A percentile compares a stretch with the other conserved stretches of the same genome.
Conservation (phyloP, 2,797 vertebrate genomes). For the Sebastes itinus region DNA sequence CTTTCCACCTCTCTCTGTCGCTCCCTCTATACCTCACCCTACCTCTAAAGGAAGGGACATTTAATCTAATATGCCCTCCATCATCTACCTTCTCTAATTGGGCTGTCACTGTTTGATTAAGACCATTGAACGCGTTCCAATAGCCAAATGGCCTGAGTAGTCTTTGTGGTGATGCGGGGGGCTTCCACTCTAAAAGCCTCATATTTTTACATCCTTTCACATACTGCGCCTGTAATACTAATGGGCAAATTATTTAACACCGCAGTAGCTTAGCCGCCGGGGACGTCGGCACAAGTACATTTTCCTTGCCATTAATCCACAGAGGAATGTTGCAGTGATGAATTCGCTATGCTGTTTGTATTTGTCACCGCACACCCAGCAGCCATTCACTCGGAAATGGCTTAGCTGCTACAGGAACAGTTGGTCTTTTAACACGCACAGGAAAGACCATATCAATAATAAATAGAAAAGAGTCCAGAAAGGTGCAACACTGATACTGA, state of each 20-base stretch:
- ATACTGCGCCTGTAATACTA: constrained; percentile 27
- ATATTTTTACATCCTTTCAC: constrained; percentile 21
- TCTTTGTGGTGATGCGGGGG: constrained; percentile 20
- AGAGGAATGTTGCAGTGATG: constrained; percentile 39
- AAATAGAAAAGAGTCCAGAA: too few relatives aligned
- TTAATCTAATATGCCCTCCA: constrained; percentile 36
- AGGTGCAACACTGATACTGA: too few relatives aligned
- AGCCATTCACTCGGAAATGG: constrained; percentile 12
- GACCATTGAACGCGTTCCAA: constrained; percentile 29
- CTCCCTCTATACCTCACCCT: background rate
- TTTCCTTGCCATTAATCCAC: constrained; percentile 47
- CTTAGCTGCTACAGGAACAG: constrained; percentile 15
- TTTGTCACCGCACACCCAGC: constrained; percentile 34
- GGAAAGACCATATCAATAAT: too few relatives aligned
- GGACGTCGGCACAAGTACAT: constrained; percentile 11
- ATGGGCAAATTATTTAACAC: constrained; percentile 38
- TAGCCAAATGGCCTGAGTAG: constrained; percentile 35
- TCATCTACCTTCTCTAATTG: constrained; percentile 51
- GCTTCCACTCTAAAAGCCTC: constrained; percentile 24
- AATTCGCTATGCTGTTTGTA: constrained; percentile 23
- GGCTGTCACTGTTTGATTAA: constrained; percentile 53
- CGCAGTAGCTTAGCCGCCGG: background rate
- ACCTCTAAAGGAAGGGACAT: constrained; percentile 8
- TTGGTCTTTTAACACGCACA: background rate
- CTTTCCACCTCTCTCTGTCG: constrained; percentile 17